Conservation (phyloP, 2,113 vertebrate species). For the Sapayoa aenigma region DNA sequence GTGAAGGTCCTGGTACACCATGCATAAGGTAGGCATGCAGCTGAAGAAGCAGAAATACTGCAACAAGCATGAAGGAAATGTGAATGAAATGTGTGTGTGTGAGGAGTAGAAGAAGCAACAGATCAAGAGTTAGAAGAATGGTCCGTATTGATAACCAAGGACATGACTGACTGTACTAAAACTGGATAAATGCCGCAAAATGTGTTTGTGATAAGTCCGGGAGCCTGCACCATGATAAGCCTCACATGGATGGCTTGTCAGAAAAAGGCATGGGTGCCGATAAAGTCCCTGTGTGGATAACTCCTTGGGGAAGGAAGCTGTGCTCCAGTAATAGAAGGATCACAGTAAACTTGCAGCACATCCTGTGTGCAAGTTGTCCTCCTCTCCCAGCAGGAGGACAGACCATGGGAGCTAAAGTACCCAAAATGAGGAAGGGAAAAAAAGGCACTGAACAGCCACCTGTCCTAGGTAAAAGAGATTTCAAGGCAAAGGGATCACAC, state of each 20-base stretch:
- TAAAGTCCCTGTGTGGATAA: not conserved
- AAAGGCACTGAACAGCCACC: not conserved
- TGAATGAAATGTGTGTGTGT: not conserved
- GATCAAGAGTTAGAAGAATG: not conserved
- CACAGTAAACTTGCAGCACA: not conserved
- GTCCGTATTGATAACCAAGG: not conserved
- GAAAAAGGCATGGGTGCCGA: not conserved
- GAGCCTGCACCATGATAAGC: not conserved
- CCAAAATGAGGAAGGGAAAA: not conserved
- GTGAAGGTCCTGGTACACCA: accelerated
- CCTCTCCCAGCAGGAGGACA: not conserved
- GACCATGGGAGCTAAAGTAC: not conserved
- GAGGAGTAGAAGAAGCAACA: not conserved
- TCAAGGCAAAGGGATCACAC: not conserved
- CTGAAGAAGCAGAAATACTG: not conserved
- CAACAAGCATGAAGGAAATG: not conserved
- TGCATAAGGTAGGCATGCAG: not conserved
- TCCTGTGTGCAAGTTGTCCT: not conserved
- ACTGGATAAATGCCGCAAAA: not conserved
- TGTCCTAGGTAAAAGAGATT: not conserved
- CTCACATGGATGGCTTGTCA: not conserved
- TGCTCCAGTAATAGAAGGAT: not conserved
- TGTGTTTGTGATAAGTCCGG: not conserved
- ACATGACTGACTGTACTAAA: not conserved
- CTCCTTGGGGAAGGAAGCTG: not conserved